Evolutionary conservation across 2,888 invertebrate genomes (phyloP).

Genomic region (Andrena flavipes): DNA sequence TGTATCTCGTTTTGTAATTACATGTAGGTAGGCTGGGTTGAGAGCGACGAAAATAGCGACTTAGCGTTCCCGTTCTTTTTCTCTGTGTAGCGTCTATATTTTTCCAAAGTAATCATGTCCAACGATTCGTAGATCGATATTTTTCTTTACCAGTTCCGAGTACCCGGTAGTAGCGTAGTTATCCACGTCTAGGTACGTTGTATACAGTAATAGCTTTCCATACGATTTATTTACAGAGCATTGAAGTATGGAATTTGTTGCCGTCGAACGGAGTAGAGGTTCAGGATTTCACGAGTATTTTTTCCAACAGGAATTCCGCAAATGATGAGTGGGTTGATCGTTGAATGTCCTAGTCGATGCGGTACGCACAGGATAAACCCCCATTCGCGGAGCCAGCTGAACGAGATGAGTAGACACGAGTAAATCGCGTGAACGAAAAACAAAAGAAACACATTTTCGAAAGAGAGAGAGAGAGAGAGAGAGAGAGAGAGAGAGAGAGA

Average conservation of each 20-base stretch:
- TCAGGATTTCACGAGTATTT: constrained; percentile 50
- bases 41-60: constrained; percentile 7
- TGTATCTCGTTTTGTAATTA: constrained; percentile 13
- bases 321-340: constrained; percentile 51
- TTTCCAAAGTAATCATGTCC: constrained; percentile 9
- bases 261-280: constrained; percentile 14
- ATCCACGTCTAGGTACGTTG: constrained; percentile 14
- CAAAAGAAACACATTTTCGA: constrained; percentile 43
- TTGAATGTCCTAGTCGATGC: constrained; percentile 56
- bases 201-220: constrained; percentile 22
- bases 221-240: constrained; percentile 28
- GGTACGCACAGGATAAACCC: constrained; percentile 66
- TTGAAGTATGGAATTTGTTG: constrained; percentile 7
- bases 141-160: constrained; percentile 20
- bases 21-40: constrained; percentile 21
- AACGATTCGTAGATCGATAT: constrained; percentile 33
- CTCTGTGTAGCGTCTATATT: not conserved
- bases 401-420: constrained; percentile 64
- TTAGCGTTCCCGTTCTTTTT: constrained; percentile 5
- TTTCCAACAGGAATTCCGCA: constrained; percentile 55
- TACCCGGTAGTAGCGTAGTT: constrained; percentile 26
- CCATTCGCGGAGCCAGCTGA: constrained; percentile 72
- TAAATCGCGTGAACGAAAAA: constrained; percentile 56
- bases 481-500: not conserved
- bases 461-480: constrained; percentile 24